Conservation (phyloP, 2,797 vertebrate species). For the Malacoctenus gilli region DNA sequence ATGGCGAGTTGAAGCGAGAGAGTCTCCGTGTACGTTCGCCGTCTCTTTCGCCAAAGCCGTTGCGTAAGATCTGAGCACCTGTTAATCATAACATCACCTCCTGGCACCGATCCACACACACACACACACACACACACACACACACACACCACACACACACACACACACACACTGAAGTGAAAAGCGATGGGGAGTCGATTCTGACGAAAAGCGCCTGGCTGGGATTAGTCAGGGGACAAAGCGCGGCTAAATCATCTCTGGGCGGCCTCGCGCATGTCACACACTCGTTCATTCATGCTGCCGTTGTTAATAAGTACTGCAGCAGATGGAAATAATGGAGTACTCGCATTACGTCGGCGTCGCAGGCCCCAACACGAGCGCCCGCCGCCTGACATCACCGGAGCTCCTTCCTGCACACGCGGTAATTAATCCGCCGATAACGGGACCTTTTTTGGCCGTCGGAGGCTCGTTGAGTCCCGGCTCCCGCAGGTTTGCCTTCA, state of each 20-base stretch:
- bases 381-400: too few relatives aligned
- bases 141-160: constrained; percentile 5
- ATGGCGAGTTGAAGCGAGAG: too few relatives aligned
- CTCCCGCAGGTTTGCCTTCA: too few relatives aligned
- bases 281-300: constrained; percentile 44
- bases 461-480: too few relatives aligned
- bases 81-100: constrained; percentile 62
- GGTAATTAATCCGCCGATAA: too few relatives aligned
- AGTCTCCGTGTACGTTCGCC: too few relatives aligned
- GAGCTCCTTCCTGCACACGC: too few relatives aligned
- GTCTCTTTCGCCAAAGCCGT: constrained; percentile 39
- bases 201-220: constrained; percentile 26
- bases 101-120: constrained; percentile 41
- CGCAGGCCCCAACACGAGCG: constrained; percentile 56
- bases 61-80: constrained; percentile 54
- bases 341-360: neutral
- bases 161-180: neutral
- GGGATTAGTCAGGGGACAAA: constrained; percentile 51
- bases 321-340: constrained; percentile 36
- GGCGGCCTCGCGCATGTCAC: constrained; percentile 50
- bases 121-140: constrained; percentile 28
- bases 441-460: too few relatives aligned
- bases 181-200: constrained; percentile 5
- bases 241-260: constrained; percentile 46
- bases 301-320: constrained; percentile 7